Evolutionary conservation across 2,797 vertebrate species (phyloP).

Genomic region (Dendrocincla tyrannina): DNA sequence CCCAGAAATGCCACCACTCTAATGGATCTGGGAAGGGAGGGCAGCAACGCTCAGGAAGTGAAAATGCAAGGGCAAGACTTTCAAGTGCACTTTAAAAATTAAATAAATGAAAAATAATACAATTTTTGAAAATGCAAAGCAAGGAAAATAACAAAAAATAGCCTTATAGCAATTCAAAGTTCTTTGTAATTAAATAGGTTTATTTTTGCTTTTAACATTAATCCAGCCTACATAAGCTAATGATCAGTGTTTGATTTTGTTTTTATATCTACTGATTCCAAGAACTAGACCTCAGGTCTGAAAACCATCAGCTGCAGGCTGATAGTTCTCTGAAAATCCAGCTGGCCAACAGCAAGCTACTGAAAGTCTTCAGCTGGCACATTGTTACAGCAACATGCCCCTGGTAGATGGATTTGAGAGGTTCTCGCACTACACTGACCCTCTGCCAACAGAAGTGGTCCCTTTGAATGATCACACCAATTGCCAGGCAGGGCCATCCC

Average conservation of each 20-base stretch:
- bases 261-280: not conserved
- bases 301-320: not conserved
- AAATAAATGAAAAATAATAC: not conserved
- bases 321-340: not conserved
- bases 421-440: not conserved
- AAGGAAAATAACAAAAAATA: not conserved
- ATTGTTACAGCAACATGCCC: not conserved
- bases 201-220: not conserved
- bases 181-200: not conserved
- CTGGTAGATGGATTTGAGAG: not conserved
- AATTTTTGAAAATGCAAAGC: fast-evolving
- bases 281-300: not conserved
- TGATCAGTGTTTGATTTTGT: not conserved
- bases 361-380: not conserved
- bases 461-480: not conserved
- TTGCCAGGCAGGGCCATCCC: not conserved
- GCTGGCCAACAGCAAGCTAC: not conserved
- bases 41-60: not conserved
- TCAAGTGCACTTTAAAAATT: not conserved
- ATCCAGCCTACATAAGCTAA: not conserved
- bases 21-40: not conserved
- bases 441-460: not conserved
- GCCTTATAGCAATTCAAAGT: not conserved
- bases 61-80: not conserved
- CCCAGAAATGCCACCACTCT: not conserved